phyloP scores from a whole-genome alignment of 2,888 invertebrate genomes.

The Caenorhabditis auriculariae region DNA sequence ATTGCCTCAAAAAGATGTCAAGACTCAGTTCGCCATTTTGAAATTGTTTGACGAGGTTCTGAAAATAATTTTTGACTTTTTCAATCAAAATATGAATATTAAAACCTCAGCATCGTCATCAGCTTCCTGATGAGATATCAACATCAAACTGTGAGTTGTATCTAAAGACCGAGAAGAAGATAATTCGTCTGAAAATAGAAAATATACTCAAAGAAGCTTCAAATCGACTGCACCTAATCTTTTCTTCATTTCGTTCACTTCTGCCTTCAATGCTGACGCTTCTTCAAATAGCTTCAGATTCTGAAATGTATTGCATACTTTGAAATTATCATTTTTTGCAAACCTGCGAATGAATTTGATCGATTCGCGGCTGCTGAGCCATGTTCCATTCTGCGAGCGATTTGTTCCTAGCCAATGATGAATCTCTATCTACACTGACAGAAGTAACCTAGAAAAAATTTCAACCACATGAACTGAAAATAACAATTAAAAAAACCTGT shows the following conservation, averaged over 20 bases:
- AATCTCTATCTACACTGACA: constrained; percentile 78
- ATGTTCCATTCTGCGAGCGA: constrained; percentile 88
- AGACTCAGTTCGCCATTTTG: constrained; percentile 68
- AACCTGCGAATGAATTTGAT: constrained; percentile 73
- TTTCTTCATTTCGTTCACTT: constrained; percentile 77
- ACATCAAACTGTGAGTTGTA: constrained; percentile 82
- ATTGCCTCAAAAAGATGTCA: constrained; percentile 84
- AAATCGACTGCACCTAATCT: constrained; percentile 73
- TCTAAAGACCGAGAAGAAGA: constrained; percentile 79
- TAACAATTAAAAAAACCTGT: constrained; percentile 36
- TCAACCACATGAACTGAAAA: background rate
- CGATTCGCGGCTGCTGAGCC: constrained; percentile 79
- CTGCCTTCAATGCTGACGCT: constrained; percentile 59
- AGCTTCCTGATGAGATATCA: constrained; percentile 86
- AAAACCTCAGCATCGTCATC: constrained; percentile 85
- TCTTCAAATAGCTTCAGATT: constrained; percentile 68
- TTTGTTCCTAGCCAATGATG: constrained; percentile 83
- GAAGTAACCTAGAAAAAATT: constrained; percentile 74
- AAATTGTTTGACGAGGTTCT: constrained; percentile 7
- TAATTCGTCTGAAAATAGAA: constrained; percentile 11
- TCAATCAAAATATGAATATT: too few species aligned
- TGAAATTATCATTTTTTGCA: background rate
- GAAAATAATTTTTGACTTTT: too few species aligned
- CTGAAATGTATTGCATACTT: constrained; percentile 3
- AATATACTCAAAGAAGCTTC: background rate